These are phyloP conservation scores for Drosophila mettleri DNA, from an alignment of 2,888 invertebrate genomes.

Conservation along the genomic window DNA sequence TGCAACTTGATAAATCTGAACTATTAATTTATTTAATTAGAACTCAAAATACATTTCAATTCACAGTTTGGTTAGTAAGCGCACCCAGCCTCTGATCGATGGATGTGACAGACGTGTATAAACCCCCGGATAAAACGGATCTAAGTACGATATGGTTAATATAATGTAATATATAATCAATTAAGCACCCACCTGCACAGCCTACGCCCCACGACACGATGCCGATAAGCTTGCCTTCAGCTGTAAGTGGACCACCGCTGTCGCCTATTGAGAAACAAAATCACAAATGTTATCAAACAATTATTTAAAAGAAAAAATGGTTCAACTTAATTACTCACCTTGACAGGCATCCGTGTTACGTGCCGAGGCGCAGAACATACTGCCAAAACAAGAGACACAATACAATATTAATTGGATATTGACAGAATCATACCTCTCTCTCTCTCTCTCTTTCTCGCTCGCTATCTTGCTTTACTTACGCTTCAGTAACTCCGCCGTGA, in stretches of 20 bases:
- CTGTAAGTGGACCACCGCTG: slow-evolving; percentile 81
- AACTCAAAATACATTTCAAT: slow-evolving; percentile 9
- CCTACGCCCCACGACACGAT: slow-evolving; percentile 84
- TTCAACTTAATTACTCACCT: slow-evolving; percentile 55
- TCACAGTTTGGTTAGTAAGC: slow-evolving; percentile 76
- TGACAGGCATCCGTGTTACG: slow-evolving; percentile 82
- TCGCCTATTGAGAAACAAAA: slow-evolving; percentile 56
- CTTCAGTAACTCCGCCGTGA: slow-evolving; percentile 81
- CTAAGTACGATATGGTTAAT: slow-evolving; percentile 21
- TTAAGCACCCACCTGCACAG: slow-evolving; percentile 65
- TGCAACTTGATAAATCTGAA: not conserved
- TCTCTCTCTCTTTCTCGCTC: not conserved
- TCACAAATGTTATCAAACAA: not conserved
- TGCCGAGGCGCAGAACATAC: slow-evolving; percentile 83
- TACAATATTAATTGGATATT: slow-evolving; percentile 32
- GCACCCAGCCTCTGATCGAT: slow-evolving; percentile 81
- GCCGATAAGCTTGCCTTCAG: slow-evolving; percentile 76
- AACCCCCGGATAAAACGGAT: slow-evolving; percentile 83
- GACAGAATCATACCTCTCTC: slow-evolving; percentile 5
- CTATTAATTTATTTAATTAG: slow-evolving; percentile 9
- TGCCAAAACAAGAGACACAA: slow-evolving; percentile 39
- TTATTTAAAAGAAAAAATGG: not conserved
- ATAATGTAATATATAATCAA: not conserved
- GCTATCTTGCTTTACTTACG: slow-evolving; percentile 66
- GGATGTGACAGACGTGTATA: slow-evolving; percentile 81